phyloP scores from a whole-genome alignment of 2,888 invertebrate species.

The Syrphus vitripennis region DNA sequence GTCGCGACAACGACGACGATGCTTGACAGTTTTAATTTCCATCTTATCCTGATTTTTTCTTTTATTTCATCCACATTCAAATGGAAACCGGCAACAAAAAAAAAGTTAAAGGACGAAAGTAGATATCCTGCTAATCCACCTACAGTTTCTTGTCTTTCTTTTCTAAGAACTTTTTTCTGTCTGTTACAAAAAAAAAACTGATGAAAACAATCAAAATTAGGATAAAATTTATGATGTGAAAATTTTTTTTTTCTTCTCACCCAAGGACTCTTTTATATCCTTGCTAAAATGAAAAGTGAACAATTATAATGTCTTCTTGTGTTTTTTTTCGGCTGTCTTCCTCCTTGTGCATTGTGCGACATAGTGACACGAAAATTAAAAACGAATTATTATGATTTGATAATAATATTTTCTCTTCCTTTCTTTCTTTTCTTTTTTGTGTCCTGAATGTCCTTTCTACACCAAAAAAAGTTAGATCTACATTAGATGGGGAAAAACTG shows the following conservation, averaged over 20 bases:
- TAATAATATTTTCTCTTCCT: constrained; percentile 11
- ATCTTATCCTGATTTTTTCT: constrained; percentile 47
- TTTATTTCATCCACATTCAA: constrained; percentile 15
- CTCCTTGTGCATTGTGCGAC: constrained; percentile 24
- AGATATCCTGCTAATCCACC: constrained; percentile 49
- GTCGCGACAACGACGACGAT: not conserved
- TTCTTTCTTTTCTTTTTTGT: not conserved
- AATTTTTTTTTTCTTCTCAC: not conserved
- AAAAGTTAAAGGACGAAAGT: not conserved
- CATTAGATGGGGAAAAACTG: constrained; percentile 33
- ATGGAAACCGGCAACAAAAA: not conserved
- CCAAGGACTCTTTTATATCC: constrained; percentile 30
- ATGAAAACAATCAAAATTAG: constrained; percentile 58
- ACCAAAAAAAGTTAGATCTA: not conserved
- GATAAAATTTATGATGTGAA: constrained; percentile 64
- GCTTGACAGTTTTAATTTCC: constrained; percentile 60
- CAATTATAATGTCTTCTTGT: constrained; percentile 45
- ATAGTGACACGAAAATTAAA: constrained; percentile 49
- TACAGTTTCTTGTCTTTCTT: not conserved
- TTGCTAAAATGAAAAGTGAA: constrained; percentile 39
- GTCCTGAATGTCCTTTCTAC: constrained; percentile 4
- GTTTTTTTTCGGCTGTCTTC: not conserved
- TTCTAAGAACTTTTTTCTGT: not conserved
- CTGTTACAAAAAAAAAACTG: not conserved
- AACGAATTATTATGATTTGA: constrained; percentile 66